phyloP scores from a whole-genome alignment of 2,888 invertebrate species.

The Sepiola atlantica region DNA sequence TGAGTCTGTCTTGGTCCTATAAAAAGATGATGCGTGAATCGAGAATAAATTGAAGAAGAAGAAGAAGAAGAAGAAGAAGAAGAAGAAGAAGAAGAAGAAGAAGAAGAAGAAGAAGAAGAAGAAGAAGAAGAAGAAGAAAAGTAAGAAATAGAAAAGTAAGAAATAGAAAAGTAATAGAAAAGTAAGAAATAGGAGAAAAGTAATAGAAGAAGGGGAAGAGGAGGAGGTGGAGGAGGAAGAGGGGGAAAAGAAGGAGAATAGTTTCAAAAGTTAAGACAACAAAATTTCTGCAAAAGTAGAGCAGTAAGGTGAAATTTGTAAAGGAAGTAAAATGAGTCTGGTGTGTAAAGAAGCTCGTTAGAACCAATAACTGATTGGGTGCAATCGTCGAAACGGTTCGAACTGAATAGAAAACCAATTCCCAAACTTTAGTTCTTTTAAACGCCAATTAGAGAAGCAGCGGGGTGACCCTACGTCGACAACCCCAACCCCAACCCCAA shows the following conservation, averaged over 20 bases:
- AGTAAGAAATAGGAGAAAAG: no score
- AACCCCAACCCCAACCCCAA: no score
- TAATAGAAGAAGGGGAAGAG: no score
- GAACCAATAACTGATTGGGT: background rate
- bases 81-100: background rate
- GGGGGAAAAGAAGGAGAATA: no score
- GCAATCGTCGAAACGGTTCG: conserved; percentile 10
- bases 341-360: background rate
- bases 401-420: background rate
- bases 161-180: background rate
- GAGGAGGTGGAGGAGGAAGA: no score
- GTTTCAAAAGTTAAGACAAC: no score
- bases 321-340: background rate
- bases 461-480: no score
- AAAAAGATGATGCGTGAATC: no score
- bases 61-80: background rate
- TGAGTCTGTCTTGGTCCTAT: no score
- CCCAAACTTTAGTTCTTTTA: background rate
- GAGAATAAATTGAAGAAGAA: no score
- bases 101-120: background rate
- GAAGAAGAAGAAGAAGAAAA: background rate
- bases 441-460: background rate
- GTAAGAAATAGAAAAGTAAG: background rate
- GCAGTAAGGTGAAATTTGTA: background rate
- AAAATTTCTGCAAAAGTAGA: background rate